phyloP scores from a whole-genome alignment of 2,113 vertebrate species.

The Isichthys henryi region DNA sequence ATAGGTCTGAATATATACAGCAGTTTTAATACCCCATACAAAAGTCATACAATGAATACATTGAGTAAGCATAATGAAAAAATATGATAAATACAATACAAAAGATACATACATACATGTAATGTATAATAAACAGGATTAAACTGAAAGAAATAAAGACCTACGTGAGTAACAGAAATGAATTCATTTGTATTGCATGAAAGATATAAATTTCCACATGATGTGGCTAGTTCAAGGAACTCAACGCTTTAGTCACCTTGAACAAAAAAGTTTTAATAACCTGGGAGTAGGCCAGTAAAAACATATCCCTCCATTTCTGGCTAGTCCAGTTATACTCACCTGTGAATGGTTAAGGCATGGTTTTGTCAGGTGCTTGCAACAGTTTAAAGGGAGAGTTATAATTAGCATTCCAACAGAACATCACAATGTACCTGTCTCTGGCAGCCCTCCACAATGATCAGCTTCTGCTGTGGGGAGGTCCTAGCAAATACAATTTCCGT shows the following conservation, averaged over 20 bases:
- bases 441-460: constrained; percentile 91
- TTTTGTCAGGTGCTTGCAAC: not conserved
- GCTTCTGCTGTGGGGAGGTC: constrained; percentile 87
- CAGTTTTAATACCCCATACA: not conserved
- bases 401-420: not conserved
- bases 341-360: not conserved
- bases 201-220: not conserved
- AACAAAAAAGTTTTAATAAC: not conserved
- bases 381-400: not conserved
- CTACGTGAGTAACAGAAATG: not conserved
- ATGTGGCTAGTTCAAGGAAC: not conserved
- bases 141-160: not conserved
- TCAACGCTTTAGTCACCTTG: not conserved
- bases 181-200: not conserved
- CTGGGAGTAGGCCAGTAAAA: not conserved
- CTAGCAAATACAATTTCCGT: constrained; percentile 89
- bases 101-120: not conserved
- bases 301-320: not conserved
- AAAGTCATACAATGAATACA: not conserved
- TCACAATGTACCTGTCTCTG: constrained; percentile 75
- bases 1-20: not conserved
- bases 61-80: not conserved
- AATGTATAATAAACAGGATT: not conserved
- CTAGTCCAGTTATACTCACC: not conserved
- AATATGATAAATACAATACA: not conserved